These are phyloP conservation scores for Drosophila seclusa DNA, from an alignment of 2,888 invertebrate genomes.

Conservation along the genomic window DNA sequence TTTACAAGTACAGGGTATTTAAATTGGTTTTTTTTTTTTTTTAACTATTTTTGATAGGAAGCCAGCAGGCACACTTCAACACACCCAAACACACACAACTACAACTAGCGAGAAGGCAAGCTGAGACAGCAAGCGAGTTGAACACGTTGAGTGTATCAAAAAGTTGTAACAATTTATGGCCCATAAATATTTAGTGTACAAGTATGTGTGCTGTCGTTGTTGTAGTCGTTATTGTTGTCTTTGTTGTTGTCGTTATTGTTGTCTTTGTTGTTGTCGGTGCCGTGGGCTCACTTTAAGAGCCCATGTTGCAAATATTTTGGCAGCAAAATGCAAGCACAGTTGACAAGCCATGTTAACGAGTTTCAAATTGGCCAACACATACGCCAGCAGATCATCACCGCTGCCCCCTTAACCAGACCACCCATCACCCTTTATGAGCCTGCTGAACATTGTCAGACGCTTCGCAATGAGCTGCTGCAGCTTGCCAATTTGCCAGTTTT, in stretches of 20 bases:
- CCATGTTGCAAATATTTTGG: conserved; percentile 69
- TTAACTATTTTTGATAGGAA: conserved; percentile 7
- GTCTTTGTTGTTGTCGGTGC: conserved; percentile 18
- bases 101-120: background rate
- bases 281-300: conserved; percentile 43
- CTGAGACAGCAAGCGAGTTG: conserved; percentile 1
- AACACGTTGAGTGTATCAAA: conserved; percentile 64
- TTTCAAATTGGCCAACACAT: conserved; percentile 60
- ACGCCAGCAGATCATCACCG: conserved; percentile 3
- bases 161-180: conserved; percentile 74
- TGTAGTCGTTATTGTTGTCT: conserved; percentile 22
- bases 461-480: conserved; percentile 14
- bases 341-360: conserved; percentile 72
- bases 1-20: conserved; percentile 12
- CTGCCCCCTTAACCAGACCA: background rate
- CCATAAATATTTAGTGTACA: conserved; percentile 70
- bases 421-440: background rate
- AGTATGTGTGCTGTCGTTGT: conserved; percentile 28
- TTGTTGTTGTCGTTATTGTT: conserved; percentile 14
- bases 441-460: conserved; percentile 2
- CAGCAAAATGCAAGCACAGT: conserved; percentile 67
- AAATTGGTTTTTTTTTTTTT: conserved; percentile 1
- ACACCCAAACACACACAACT: background rate
- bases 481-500: conserved; percentile 32
- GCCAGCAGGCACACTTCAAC: conserved; percentile 4